Evolutionary conservation across 2,888 invertebrate species (phyloP).

Genomic region (Clepsis dumicolana): DNA sequence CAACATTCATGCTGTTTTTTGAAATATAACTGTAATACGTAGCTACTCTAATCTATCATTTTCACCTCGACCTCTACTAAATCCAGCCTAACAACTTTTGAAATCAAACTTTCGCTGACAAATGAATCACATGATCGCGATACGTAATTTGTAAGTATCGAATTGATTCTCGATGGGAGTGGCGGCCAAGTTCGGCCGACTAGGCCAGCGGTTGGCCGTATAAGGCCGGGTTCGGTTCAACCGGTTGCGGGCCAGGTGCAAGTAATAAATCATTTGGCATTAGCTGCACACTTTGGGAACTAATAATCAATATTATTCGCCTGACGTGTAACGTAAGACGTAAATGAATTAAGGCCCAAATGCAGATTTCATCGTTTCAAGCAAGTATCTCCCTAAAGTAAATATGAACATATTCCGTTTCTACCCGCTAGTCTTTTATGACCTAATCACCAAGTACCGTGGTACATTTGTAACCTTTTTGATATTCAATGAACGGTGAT

Average conservation of each 20-base stretch:
- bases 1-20: no score
- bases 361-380: not conserved
- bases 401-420: not conserved
- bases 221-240: conserved; percentile 38
- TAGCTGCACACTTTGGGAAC: conserved; percentile 27
- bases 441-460: not conserved
- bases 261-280: conserved; percentile 44
- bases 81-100: conserved; percentile 4
- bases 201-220: conserved; percentile 20
- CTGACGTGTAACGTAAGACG: conserved; percentile 17
- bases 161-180: conserved; percentile 10
- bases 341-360: conserved; percentile 29
- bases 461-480: not conserved
- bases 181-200: not conserved
- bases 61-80: not conserved
- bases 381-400: not conserved
- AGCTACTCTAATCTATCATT: not conserved
- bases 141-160: conserved; percentile 31
- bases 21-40: not conserved
- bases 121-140: conserved; percentile 24
- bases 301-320: conserved; percentile 32
- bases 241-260: conserved; percentile 46
- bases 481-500: conserved; percentile 8
- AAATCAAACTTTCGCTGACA: conserved; percentile 31
- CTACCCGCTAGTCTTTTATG: not conserved